Evolutionary conservation across 1,140 invertebrate species (phyloP), one percentile per base, ranked within the genome.

Genomic region (Macrobrachium rosenbergii): DNA sequence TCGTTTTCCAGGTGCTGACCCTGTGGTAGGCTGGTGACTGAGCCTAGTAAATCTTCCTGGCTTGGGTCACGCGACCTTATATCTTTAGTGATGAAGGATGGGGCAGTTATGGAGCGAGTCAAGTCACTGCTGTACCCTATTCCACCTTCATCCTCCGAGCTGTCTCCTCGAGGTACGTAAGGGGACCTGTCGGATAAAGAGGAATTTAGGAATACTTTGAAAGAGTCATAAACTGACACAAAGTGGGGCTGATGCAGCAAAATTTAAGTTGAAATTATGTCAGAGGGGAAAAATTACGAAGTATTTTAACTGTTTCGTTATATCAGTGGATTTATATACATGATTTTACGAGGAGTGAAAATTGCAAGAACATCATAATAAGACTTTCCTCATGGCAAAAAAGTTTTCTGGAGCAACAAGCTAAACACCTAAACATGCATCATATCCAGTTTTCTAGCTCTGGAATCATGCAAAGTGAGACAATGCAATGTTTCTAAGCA

Each of bases 141-240:
- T n/a, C 23, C 64, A 37, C 17, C 67, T 28, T 88, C 87, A 64
- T 88, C 87, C 43, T 88, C 87, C 8, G 87, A 88, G 37, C 87
- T 88, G 58, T 90, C 90, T 78, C 90, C 82, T 43, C 82, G 83
- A 14, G 85, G 85, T 83, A 90, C 89, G 80, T 90, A 91, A 14
- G 91, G 91, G 72, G 90, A 91, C 63, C 91, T 91, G 88, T 19
- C 90, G 91, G 5, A 43, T 72, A 78, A 6, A 83, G 12, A 62
- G 2, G 16, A 19, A 14, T 63, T 82, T 64, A 80, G 19, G 58
- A 79, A 60, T 11, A 64, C 14, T 28, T 80, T 77, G 12, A 21
- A 23, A 23, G 3, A 3, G 7, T n/a, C 28, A 5, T 21, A 21
- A 37, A 37, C 7, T 6, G 21, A 72, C 21, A 23, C 21, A 16